Evolutionary conservation across 2,797 vertebrate genomes (phyloP).

Genomic region (Sphenodon punctatus): DNA sequence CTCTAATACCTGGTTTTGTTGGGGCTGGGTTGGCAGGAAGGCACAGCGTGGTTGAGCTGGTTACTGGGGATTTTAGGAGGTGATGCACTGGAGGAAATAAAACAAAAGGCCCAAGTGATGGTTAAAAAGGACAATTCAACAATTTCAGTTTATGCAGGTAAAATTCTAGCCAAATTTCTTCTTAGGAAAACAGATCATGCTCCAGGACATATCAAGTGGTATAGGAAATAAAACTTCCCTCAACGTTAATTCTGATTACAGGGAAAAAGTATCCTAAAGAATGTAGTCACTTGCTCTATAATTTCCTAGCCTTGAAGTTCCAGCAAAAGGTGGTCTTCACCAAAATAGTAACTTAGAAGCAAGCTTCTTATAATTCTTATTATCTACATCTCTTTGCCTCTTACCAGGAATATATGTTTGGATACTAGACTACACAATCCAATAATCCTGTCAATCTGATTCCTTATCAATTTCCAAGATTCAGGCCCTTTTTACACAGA

Average conservation of each 20-base stretch:
- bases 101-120: neutral
- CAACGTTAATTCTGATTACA: neutral
- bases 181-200: constrained; percentile 22
- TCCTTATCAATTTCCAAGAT: constrained; percentile 39
- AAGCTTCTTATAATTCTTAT: constrained; percentile 11
- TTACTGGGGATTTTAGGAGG: too few relatives aligned
- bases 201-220: neutral
- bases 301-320: constrained; percentile 17
- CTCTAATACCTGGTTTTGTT: too few relatives aligned
- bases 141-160: neutral
- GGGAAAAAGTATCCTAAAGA: neutral
- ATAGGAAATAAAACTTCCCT: constrained; percentile 2
- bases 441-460: neutral
- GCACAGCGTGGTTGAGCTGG: too few relatives aligned
- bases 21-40: too few relatives aligned
- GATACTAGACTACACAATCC: neutral
- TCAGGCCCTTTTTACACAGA: neutral
- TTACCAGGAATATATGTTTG: constrained; percentile 6
- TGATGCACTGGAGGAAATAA: neutral
- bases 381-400: neutral
- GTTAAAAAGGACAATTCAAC: neutral
- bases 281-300: neutral
- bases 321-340: neutral
- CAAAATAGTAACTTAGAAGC: constrained; percentile 16
- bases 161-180: constrained; percentile 19